A percentile compares a stretch with the other conserved stretches of the same genome.
Conservation (phyloP, 1,140 invertebrate species). For the Platorchestia sp. region DNA sequence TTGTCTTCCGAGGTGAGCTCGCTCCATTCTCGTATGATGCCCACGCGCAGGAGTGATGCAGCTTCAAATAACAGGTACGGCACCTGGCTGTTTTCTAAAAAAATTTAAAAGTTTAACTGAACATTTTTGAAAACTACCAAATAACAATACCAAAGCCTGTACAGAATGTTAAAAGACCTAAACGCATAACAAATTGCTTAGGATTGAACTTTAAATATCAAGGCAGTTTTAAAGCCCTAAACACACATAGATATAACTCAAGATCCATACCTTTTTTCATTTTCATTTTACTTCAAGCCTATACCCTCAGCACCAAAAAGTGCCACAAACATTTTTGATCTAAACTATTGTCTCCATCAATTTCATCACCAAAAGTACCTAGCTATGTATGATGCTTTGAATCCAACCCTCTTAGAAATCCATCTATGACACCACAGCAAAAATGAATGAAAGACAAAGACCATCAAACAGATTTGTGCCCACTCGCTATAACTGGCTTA, state of each 20-base stretch:
- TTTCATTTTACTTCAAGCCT: too few relatives aligned
- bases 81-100: slow-evolving; percentile 79
- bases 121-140: not conserved
- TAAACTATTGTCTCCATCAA: not conserved
- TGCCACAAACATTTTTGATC: not conserved
- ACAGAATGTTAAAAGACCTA: slow-evolving; percentile 38
- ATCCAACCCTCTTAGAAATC: not conserved
- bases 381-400: not conserved
- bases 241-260: too few relatives aligned
- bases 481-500: slow-evolving; percentile 68
- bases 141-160: not conserved
- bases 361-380: not conserved
- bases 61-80: slow-evolving; percentile 91
- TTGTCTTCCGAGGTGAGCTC: slow-evolving; percentile 79
- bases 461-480: not conserved
- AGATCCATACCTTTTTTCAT: too few relatives aligned
- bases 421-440: not conserved
- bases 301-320: too few relatives aligned
- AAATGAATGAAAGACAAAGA: not conserved
- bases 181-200: not conserved
- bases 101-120: not conserved
- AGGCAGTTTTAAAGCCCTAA: too few relatives aligned
- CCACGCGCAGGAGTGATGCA: slow-evolving; percentile 85
- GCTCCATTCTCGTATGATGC: slow-evolving; percentile 86
- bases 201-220: too few relatives aligned